phyloP scores from a whole-genome alignment of 2,797 vertebrate genomes.

The Rhinogobio ventralis region DNA sequence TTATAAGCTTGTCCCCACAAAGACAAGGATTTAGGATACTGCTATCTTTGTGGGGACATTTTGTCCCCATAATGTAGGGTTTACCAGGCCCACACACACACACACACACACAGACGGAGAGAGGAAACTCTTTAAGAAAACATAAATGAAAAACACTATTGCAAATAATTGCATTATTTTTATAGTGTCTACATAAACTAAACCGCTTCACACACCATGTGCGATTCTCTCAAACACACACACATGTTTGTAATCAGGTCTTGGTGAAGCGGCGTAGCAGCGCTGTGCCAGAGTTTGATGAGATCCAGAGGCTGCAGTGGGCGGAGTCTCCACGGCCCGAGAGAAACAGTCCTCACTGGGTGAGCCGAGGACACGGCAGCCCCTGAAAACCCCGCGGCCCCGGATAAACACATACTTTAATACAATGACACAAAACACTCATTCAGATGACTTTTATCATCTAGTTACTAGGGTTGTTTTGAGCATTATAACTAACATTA shows the following conservation, averaged over 20 bases:
- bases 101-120: not conserved
- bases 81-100: not conserved
- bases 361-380: slow-evolving; percentile 54
- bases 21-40: no score
- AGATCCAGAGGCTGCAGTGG: slow-evolving; percentile 53
- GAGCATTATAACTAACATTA: not conserved
- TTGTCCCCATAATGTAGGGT: no score
- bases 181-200: slow-evolving; percentile 23
- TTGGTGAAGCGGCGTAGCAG: slow-evolving; percentile 10
- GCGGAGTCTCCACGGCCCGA: slow-evolving; percentile 38
- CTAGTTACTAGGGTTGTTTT: not conserved
- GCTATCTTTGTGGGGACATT: no score
- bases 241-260: slow-evolving; percentile 58
- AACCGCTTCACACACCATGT: slow-evolving; percentile 32
- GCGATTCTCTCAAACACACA: slow-evolving; percentile 19
- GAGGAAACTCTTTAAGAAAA: slow-evolving; percentile 20
- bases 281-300: slow-evolving; percentile 52
- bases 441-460: not conserved
- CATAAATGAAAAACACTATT: slow-evolving; percentile 23
- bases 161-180: not conserved
- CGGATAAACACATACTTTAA: slow-evolving; percentile 25
- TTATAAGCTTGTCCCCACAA: no score
- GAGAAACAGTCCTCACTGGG: slow-evolving; percentile 44
- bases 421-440: slow-evolving; percentile 7
- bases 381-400: slow-evolving; percentile 7